phyloP scores from a whole-genome alignment of 2,888 invertebrate genomes.

The Andrena minutula region DNA sequence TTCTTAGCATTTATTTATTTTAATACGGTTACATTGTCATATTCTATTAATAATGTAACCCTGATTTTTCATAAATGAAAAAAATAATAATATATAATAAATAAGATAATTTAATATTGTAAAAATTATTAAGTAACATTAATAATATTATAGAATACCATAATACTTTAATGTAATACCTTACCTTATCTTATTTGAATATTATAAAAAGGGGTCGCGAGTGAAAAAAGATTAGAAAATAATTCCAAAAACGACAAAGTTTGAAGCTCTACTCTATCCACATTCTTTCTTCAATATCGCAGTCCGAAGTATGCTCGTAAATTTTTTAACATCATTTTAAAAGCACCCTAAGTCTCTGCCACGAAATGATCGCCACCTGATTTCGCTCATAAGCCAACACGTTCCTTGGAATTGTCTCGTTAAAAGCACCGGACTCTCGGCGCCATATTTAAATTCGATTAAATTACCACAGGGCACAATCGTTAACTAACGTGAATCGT shows the following conservation, averaged over 20 bases:
- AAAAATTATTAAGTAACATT: too few relatives aligned
- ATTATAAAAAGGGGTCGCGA: too few relatives aligned
- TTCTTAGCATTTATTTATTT: too few relatives aligned
- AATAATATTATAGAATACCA: too few relatives aligned
- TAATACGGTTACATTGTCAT: too few relatives aligned
- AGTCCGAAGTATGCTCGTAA: background rate
- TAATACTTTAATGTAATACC: too few relatives aligned
- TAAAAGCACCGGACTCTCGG: background rate
- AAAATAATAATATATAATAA: too few relatives aligned
- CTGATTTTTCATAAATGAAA: too few relatives aligned
- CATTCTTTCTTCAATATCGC: background rate
- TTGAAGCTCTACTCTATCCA: background rate
- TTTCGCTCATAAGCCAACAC: slow-evolving; percentile 1
- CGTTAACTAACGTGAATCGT: slow-evolving; percentile 58
- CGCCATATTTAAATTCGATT: slow-evolving; percentile 36
- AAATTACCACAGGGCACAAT: slow-evolving; percentile 68
- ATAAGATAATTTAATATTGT: too few relatives aligned
- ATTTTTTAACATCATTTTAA: background rate
- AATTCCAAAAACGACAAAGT: background rate
- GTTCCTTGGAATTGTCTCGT: slow-evolving; percentile 4
- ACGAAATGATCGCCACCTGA: background rate
- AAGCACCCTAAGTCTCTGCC: background rate
- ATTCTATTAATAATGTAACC: too few relatives aligned
- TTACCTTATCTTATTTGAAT: too few relatives aligned
- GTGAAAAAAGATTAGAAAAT: too few relatives aligned